phyloP scores from a whole-genome alignment of 2,797 vertebrate species.

The Esox lucius region DNA sequence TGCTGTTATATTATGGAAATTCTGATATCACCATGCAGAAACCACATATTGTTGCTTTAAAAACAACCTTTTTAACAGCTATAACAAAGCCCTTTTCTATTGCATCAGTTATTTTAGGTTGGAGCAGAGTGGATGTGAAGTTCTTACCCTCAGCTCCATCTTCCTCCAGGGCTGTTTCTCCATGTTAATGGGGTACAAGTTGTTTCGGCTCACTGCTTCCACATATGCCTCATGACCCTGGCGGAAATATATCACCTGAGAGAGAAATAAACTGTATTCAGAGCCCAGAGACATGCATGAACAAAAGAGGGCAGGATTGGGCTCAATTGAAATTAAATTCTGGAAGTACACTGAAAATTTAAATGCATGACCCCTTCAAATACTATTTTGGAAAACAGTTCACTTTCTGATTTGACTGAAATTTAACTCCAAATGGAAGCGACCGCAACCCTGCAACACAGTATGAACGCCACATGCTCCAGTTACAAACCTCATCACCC shows the following conservation, averaged over 20 bases:
- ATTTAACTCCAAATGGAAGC: neutral
- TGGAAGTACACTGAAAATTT: neutral
- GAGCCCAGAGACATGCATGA: neutral
- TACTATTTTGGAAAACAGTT: no score
- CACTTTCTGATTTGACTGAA: neutral
- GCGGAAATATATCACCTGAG: constrained; percentile 95
- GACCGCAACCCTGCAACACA: neutral
- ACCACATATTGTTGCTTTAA: no score
- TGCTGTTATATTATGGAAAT: no score
- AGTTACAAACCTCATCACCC: constrained; percentile 89
- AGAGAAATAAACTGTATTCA: neutral
- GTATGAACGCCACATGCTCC: neutral
- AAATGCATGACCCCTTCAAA: neutral
- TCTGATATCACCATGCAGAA: no score
- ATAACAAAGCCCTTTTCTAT: neutral
- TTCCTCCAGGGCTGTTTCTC: constrained; percentile 96
- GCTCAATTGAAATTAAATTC: neutral
- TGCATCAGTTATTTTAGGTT: neutral
- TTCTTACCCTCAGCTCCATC: constrained; percentile 88
- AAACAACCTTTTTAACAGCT: no score
- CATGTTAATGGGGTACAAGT: constrained; percentile 87
- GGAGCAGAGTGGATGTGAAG: neutral
- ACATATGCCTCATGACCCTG: constrained; percentile 97
- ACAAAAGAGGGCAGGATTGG: neutral
- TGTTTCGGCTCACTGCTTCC: constrained; percentile 86